Evolutionary conservation across 1,140 invertebrate species (phyloP).

Genomic region (Planococcus citri): DNA sequence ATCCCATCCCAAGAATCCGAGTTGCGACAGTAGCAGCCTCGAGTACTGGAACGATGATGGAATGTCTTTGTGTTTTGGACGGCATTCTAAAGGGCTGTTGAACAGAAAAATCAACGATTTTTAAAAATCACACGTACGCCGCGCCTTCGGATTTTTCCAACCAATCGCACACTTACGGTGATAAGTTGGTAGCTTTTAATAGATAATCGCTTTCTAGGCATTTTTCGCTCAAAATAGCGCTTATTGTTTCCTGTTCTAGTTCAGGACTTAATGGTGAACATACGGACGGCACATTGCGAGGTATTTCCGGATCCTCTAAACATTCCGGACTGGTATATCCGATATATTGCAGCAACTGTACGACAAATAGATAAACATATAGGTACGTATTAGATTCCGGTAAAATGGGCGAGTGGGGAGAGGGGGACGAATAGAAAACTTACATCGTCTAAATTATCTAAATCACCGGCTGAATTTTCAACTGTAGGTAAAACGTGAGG

Average conservation of each 20-base stretch:
- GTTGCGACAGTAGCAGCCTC: conserved; percentile 73
- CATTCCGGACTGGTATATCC: conserved; percentile 87
- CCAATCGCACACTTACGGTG: not conserved
- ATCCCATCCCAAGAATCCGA: conserved; percentile 82
- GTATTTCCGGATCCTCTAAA: conserved; percentile 50
- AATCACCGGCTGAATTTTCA: conserved; percentile 68
- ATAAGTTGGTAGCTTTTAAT: not conserved
- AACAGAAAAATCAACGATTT: not conserved
- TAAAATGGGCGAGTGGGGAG: not conserved
- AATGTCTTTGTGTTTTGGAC: conserved; percentile 20
- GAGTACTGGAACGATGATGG: conserved; percentile 62
- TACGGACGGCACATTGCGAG: conserved; percentile 53
- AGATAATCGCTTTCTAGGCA: conserved; percentile 58
- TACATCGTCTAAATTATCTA: conserved; percentile 89
- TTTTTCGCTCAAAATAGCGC: conserved; percentile 65
- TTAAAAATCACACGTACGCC: not conserved
- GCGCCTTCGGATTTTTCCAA: no score
- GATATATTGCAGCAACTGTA: conserved; percentile 74
- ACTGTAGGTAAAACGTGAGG: conserved; percentile 64
- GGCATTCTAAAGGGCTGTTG: conserved; percentile 14
- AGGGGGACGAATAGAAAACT: no score
- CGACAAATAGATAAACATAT: no score
- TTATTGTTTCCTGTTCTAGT: conserved; percentile 69
- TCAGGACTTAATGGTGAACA: conserved; percentile 51
- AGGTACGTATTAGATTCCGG: conserved; percentile 14